These are phyloP conservation scores for Acanthosoma haemorrhoidale DNA, from an alignment of 2,888 invertebrate genomes.

Conservation along the genomic window DNA sequence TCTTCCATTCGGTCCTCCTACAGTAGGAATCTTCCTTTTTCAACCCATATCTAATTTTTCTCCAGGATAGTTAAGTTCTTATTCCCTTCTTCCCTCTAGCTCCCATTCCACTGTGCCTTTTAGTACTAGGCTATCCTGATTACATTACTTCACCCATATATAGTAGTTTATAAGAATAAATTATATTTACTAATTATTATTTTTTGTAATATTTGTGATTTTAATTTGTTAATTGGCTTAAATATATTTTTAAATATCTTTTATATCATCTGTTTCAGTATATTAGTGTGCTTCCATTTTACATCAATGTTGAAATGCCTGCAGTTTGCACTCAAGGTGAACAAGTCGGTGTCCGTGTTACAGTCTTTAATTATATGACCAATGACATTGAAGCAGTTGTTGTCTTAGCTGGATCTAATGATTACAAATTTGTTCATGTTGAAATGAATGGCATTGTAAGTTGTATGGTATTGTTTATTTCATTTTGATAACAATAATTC, in stretches of 20 bases:
- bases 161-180: no score
- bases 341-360: constrained; percentile 85
- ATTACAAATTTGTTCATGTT: constrained; percentile 88
- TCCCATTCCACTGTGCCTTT: no score
- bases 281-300: constrained; percentile 85
- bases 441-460: constrained; percentile 76
- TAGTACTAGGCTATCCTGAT: no score
- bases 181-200: no score
- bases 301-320: constrained; percentile 91
- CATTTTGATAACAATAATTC: background rate
- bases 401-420: constrained; percentile 73
- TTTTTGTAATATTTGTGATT: background rate
- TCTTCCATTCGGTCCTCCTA: no score
- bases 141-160: no score
- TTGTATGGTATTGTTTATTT: constrained; percentile 16
- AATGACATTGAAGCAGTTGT: constrained; percentile 79
- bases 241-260: background rate
- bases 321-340: constrained; percentile 78
- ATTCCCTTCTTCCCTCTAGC: no score
- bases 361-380: constrained; percentile 90
- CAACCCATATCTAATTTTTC: no score
- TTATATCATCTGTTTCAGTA: constrained; percentile 54
- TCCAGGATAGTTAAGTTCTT: no score
- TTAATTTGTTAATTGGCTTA: background rate
- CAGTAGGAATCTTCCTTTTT: no score